Evolutionary conservation across 2,888 invertebrate genomes (phyloP).

Genomic region (Melipona beecheii): DNA sequence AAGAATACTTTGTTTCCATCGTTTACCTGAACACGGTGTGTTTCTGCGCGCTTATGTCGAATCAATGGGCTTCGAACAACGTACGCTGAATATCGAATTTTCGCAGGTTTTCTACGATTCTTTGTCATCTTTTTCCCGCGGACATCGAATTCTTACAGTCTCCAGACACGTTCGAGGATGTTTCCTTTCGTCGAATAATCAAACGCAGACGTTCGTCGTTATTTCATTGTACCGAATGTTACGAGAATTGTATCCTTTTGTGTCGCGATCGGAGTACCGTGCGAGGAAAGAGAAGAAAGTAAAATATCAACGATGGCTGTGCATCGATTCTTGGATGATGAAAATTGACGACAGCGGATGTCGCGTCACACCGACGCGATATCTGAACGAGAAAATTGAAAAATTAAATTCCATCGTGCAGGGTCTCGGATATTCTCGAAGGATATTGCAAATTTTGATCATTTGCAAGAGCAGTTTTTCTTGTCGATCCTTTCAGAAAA

Average conservation of each 20-base stretch:
- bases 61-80: constrained; percentile 3
- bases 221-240: background rate
- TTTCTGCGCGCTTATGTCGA: constrained; percentile 8
- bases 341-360: constrained; percentile 48
- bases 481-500: background rate
- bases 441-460: constrained; percentile 39
- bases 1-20: constrained; percentile 21
- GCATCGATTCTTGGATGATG: background rate
- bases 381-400: constrained; percentile 68
- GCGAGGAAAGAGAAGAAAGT: background rate
- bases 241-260: background rate
- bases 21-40: constrained; percentile 52
- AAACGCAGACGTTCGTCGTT: too few relatives aligned
- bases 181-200: background rate
- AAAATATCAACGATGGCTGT: background rate
- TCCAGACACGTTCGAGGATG: too few relatives aligned
- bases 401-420: constrained; percentile 66
- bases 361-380: constrained; percentile 42
- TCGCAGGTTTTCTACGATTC: background rate
- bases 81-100: constrained; percentile 18
- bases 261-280: background rate
- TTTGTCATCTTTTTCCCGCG: background rate
- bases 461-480: constrained; percentile 15
- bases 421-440: constrained; percentile 8
- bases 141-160: background rate